Base-by-base conservation (phyloP, 2,797 vertebrate genomes). In the Falco berigora region DNA sequence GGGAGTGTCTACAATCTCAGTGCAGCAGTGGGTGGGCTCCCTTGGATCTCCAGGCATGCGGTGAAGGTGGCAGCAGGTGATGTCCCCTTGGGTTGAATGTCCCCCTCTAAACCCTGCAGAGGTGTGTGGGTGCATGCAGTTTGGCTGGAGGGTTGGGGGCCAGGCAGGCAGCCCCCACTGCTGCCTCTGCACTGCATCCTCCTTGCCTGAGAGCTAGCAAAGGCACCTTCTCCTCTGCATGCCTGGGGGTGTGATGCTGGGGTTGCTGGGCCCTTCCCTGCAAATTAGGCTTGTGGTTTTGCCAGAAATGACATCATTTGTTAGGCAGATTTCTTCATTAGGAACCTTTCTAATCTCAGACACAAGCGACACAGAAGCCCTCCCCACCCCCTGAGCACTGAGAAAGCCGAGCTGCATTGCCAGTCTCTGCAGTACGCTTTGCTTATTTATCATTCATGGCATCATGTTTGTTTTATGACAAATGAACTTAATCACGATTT, bases 271-370 rank as follows among this genome's bases (percentile, higher is more conserved):
- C 40, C 14, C 67, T 92, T 93, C 77, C 46, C 46, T 87, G 67
- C 36, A 46, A 87, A 84, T 87, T 15, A 90, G 52, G 32, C 78
- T 75, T 15, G 22, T 91, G 78, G 72, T 76, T 96, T 86, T 91
- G 84, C 82, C 94, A 95, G 76, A 81, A 95, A 84, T 90, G 24
- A 80, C 77, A 89, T 95, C 46, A 85, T 67, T 94, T 92, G 49
- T 89, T 87, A 80, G 88, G 62, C 92, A 95, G 84, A 91, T 64
- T 96, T 95, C 80, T 95, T 96, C 93, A 91, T 91, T 94, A 96
- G 80, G 86, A 56, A 90, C 69, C 90, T 96, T 82, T 93, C 78
- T 91, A 68, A 88, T 89, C 86, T 94, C 56, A 75, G 72, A 3
- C 52, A 19, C 3, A 63, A 91, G 71, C 0, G 0, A 82, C 82